These are phyloP conservation scores for Phengaris arion DNA, from an alignment of 2,888 invertebrate genomes.

Conservation along the genomic window DNA sequence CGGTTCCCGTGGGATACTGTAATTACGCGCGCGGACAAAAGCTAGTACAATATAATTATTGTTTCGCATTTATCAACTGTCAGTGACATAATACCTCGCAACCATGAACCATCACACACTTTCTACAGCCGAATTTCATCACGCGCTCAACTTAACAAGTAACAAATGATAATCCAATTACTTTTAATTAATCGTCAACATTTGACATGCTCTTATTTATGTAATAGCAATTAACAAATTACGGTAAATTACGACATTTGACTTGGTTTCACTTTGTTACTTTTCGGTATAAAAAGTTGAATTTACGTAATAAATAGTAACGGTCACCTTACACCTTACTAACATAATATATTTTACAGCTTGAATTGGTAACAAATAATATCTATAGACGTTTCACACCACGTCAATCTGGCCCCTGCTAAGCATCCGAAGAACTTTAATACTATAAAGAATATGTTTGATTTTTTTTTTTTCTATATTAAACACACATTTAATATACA, in stretches of 20 bases:
- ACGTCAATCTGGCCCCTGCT: too few relatives aligned
- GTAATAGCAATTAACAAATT: not conserved
- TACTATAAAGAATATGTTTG: too few relatives aligned
- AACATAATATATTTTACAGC: too few relatives aligned
- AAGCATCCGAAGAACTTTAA: too few relatives aligned
- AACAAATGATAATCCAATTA: conserved; percentile 23
- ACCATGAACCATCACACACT: not conserved
- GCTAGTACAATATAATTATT: not conserved
- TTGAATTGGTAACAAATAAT: too few relatives aligned
- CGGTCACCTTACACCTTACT: too few relatives aligned
- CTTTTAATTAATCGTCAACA: conserved; percentile 6
- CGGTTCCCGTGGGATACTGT: too few relatives aligned
- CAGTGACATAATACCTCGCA: not conserved
- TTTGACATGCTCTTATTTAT: conserved; percentile 19
- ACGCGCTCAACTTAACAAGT: conserved; percentile 11
- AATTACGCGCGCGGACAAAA: too few relatives aligned
- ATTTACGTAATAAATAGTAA: not conserved
- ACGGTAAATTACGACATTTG: not conserved
- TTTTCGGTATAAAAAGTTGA: not conserved
- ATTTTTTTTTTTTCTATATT: too few relatives aligned
- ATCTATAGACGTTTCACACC: not conserved
- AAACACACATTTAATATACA: too few relatives aligned
- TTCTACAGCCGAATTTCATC: conserved; percentile 16
- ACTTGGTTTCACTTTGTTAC: not conserved
- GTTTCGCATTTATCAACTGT: not conserved